These are phyloP conservation scores for Drosophila burlai DNA, from an alignment of 1,140 invertebrate species.

Conservation along the genomic window DNA sequence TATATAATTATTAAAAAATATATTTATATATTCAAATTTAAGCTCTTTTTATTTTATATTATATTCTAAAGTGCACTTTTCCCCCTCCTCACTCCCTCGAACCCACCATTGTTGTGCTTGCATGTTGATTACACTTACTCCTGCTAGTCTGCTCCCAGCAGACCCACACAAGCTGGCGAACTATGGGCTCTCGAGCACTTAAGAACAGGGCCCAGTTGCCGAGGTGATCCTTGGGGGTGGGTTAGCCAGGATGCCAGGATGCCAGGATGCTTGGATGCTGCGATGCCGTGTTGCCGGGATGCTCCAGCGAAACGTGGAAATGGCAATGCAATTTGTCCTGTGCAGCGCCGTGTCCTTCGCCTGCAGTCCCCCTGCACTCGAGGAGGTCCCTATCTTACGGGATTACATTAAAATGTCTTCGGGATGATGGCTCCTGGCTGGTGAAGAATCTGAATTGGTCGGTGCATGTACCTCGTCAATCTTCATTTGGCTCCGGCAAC, in stretches of 20 bases:
- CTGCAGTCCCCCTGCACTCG: constrained; percentile 32
- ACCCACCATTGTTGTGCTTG: constrained; percentile 46
- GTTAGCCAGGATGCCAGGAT: not conserved
- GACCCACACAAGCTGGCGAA: constrained; percentile 44
- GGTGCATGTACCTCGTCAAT: constrained; percentile 46
- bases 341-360: constrained; percentile 33
- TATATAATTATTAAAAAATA: not conserved
- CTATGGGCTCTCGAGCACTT: constrained; percentile 63
- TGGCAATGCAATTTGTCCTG: constrained; percentile 72
- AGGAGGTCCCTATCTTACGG: constrained; percentile 33
- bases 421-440: constrained; percentile 22
- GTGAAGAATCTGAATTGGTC: constrained; percentile 28
- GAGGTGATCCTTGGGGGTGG: constrained; percentile 1
- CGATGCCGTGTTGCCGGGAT: not conserved
- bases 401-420: constrained; percentile 58
- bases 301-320: constrained; percentile 48
- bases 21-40: too few relatives aligned
- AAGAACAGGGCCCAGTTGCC: constrained; percentile 29
- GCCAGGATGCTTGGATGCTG: not conserved
- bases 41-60: too few relatives aligned
- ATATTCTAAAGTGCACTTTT: constrained; percentile 5
- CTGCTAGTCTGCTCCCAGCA: constrained; percentile 37
- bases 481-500: constrained; percentile 39
- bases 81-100: not conserved
- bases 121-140: constrained; percentile 65